Percentiles rank a stretch among this genome's conserved stretches.
Conservation (phyloP, 2,797 vertebrate genomes). For the Pantherophis alleghaniensis region DNA sequence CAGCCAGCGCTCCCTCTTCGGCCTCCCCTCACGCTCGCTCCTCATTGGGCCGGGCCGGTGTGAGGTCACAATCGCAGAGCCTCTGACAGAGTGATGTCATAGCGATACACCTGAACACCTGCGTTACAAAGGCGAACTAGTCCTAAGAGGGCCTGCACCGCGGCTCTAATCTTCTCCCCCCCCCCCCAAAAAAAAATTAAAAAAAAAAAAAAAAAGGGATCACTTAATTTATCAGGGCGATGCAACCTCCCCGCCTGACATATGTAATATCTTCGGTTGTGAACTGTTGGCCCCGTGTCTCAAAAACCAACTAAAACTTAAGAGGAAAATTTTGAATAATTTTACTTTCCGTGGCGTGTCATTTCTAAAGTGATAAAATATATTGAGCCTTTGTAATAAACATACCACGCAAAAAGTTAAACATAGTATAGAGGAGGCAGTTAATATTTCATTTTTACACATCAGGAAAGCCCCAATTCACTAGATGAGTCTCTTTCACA, state of each 20-base stretch:
- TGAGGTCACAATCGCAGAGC: constrained; percentile 38
- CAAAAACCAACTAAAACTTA: neutral
- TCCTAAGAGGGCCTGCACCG: neutral
- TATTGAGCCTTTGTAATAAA: neutral
- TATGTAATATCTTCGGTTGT: neutral
- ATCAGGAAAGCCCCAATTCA: neutral
- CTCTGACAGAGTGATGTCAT: constrained; percentile 37
- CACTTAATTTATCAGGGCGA: neutral
- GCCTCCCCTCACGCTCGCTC: neutral
- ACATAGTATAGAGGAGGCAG: neutral
- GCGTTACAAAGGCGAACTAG: neutral
- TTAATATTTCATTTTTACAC: neutral
- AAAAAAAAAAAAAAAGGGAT: too few relatives aligned
- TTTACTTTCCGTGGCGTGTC: neutral
- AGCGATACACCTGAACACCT: neutral
- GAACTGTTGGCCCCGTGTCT: neutral
- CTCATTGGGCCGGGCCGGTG: constrained; percentile 30
- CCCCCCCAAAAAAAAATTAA: neutral
- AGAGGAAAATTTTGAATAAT: neutral
- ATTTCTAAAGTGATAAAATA: neutral
- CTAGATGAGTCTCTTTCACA: too few relatives aligned
- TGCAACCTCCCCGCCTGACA: neutral
- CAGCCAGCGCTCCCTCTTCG: neutral
- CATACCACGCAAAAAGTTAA: neutral
- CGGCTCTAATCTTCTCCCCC: neutral